phyloP scores from a whole-genome alignment of 2,113 vertebrate genomes.

The Erpornis zantholeuca region DNA sequence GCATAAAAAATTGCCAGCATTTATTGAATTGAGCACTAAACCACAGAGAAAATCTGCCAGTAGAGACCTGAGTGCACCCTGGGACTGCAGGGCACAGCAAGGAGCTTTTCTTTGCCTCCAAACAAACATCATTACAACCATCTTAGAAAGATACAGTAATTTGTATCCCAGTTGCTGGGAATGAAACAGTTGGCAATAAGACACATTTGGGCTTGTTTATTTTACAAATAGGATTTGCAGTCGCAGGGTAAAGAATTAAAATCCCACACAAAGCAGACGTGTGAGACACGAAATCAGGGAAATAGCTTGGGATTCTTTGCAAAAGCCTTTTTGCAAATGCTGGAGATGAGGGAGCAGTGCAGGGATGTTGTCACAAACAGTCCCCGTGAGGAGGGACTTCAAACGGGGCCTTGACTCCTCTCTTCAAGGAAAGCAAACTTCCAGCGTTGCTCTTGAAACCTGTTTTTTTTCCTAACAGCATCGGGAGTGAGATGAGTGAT shows the following conservation, averaged over 20 bases:
- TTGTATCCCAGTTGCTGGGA: not conserved
- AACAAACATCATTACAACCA: not conserved
- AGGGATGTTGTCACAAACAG: not conserved
- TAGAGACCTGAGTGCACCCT: not conserved
- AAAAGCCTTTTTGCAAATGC: not conserved
- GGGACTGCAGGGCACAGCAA: not conserved
- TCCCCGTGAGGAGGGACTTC: not conserved
- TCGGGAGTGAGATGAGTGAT: not conserved
- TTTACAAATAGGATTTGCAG: not conserved
- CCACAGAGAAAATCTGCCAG: not conserved
- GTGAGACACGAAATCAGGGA: accelerated
- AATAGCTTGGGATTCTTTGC: not conserved
- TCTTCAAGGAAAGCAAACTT: not conserved
- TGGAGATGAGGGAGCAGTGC: not conserved
- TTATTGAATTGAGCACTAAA: not conserved
- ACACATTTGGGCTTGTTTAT: not conserved
- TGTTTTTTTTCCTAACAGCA: not conserved
- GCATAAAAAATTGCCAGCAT: not conserved
- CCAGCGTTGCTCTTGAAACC: not conserved
- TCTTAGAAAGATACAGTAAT: not conserved
- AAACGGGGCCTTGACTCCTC: not conserved
- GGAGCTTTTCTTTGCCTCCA: not conserved
- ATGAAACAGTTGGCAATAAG: not conserved
- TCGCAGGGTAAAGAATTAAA: not conserved
- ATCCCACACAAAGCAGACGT: not conserved